Conservation (phyloP, 2,797 vertebrate genomes). For the Alauda arvensis region DNA sequence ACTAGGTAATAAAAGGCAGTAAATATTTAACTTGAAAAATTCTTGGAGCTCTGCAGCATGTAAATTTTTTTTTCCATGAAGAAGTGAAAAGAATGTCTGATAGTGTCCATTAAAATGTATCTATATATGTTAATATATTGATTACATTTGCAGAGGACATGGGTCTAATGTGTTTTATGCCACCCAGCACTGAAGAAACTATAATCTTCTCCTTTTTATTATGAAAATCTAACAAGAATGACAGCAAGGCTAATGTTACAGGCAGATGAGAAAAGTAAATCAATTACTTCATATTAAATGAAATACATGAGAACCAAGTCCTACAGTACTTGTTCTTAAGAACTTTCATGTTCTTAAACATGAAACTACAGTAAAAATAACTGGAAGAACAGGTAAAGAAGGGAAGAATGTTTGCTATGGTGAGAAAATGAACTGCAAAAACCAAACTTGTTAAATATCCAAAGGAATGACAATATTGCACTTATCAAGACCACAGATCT, state of each 20-base stretch:
- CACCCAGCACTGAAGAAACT: background rate
- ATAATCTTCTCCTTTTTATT: background rate
- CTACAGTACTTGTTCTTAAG: no score
- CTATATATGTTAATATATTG: background rate
- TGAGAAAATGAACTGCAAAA: background rate
- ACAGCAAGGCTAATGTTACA: background rate
- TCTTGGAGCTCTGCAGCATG: background rate
- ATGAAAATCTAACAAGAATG: background rate
- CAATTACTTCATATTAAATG: background rate
- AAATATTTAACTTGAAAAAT: background rate
- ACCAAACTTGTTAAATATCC: background rate
- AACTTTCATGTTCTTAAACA: no score
- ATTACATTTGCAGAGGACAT: background rate
- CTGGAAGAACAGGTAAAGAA: background rate
- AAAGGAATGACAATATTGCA: background rate
- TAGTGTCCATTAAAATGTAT: background rate
- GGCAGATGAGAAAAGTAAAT: background rate
- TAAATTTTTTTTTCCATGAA: background rate
- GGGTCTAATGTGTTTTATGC: background rate
- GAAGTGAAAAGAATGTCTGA: background rate
- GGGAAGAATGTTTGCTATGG: background rate
- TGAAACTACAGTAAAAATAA: background rate
- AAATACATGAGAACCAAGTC: background rate
- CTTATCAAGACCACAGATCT: background rate
- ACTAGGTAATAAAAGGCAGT: background rate